Evolutionary conservation across 1,140 invertebrate genomes (phyloP), one percentile per base, ranked within the genome.

Genomic region (Pseudomyrmex pallidus): DNA sequence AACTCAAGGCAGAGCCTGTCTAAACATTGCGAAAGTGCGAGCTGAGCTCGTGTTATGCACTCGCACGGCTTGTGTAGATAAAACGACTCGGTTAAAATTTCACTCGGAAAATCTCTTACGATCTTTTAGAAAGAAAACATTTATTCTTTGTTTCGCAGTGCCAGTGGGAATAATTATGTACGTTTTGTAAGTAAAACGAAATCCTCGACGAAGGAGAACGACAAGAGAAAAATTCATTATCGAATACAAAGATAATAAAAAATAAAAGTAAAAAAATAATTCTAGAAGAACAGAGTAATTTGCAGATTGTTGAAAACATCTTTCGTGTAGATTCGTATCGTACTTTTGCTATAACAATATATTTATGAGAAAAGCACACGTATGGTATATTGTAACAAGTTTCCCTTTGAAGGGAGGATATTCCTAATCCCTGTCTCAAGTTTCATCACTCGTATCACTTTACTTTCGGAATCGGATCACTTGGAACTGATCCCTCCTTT

Each of bases 371-470:
- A 54, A 74, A 5, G 17, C 64, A 46, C 25, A 9, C 8, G 54
- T 25, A 12, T 66, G 8, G n/a, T 1, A 2, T 44, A 54, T 54
- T 35, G 20, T 46, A 17, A 67, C 13, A 12, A 8, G 17, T 67
- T 74, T 0, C 35, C 17, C 35, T 67, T 17, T 13, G 9, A 7
- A 67, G 64, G 67, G 35, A 77, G 66, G 67, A 22, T 22, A 22
- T 1, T 4, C 44, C 56, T 77, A 67, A 9, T 35, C 17, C 48
- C 54, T 66, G 74, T 8, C 35, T 67, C 72, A 57, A 20, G 25
- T 77, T 77, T 67, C 62, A 77, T 67, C 25, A 76, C 50, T 67
- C 35, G 50, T 67, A 56, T 77, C 63, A 46, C 13, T 77, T 77
- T 77, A 62, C 54, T 73, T 48, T 35, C 50, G 17, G 50, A 77